Base-by-base conservation (phyloP, 2,113 vertebrate species). In the Pavo muticus region DNA sequence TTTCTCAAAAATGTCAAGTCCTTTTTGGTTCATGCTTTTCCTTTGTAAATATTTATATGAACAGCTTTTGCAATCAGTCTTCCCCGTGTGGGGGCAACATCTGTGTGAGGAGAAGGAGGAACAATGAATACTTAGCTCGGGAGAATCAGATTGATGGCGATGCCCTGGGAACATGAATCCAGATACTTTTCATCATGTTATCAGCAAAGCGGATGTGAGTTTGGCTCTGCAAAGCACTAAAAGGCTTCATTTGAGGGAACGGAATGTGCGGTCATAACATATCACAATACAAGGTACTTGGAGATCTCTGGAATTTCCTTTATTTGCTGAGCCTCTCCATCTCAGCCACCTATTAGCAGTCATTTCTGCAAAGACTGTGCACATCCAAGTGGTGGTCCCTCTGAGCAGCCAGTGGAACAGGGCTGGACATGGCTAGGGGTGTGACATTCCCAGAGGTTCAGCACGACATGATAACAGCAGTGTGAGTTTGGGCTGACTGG, bases 231-330 rank as follows among this genome's bases (percentile, higher is more conserved):
- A 42, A 15, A 75, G 42, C 40, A 27, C 27, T 75, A 76, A 82
- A 75, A 40, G 6, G 17, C 14, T 29, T 44, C 4, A 17, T 50
- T 45, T 64, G 59, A 84, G 30, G 37, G 61, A 71, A 71, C 19
- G 1, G 17, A 88, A 68, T 60, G 24, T 45, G 23, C 17, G 68
- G 52, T 68, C 64, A 60, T 50, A 91, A 85, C 29, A 44, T 24
- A 57, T 27, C 52, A 68, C 44, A n/a, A 7, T 56, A 74, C 77
- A 90, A 92, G 29, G 30, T 75, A 68, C 14, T 75, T 30, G 35
- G 59, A 87, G 80, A 71, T 81, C 32, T 87, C 15, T 75, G 86
- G 61, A 81, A 90, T 92, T 90, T 91, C 73, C 57, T 90, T 85
- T 81, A 68, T 63, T 88, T 90, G 50, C 45, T 63, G 69, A 83